Conservation (phyloP, 2,113 vertebrate species). For the Butorides virescens region DNA sequence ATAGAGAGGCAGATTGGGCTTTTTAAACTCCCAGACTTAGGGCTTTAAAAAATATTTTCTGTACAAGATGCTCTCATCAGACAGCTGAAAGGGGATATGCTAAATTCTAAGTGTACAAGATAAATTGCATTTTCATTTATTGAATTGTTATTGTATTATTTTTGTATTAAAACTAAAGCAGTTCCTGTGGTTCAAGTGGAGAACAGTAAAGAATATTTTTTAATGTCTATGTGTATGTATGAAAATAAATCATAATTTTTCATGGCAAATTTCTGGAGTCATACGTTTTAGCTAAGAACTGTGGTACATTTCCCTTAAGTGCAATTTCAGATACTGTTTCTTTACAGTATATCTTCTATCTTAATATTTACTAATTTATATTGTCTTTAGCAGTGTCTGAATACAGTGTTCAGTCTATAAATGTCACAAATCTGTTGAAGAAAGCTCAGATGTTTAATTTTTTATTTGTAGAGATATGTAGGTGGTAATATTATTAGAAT, state of each 20-base stretch:
- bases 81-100: not conserved
- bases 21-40: not conserved
- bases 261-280: not conserved
- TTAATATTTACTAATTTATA: not conserved
- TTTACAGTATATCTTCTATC: not conserved
- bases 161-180: not conserved
- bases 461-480: not conserved
- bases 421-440: not conserved
- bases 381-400: not conserved
- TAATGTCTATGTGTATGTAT: not conserved
- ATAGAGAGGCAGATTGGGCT: not conserved
- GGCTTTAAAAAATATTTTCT: not conserved
- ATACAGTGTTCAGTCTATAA: not conserved
- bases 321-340: not conserved
- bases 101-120: not conserved
- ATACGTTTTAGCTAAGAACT: not conserved
- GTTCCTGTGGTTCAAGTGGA: not conserved
- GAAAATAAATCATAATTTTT: not conserved
- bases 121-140: not conserved
- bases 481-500: not conserved
- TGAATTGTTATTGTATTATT: not conserved
- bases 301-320: not conserved
- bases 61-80: not conserved
- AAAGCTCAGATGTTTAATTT: not conserved
- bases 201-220: not conserved